Base-by-base conservation (phyloP, 2,888 invertebrate species). In the Macaria notata region DNA sequence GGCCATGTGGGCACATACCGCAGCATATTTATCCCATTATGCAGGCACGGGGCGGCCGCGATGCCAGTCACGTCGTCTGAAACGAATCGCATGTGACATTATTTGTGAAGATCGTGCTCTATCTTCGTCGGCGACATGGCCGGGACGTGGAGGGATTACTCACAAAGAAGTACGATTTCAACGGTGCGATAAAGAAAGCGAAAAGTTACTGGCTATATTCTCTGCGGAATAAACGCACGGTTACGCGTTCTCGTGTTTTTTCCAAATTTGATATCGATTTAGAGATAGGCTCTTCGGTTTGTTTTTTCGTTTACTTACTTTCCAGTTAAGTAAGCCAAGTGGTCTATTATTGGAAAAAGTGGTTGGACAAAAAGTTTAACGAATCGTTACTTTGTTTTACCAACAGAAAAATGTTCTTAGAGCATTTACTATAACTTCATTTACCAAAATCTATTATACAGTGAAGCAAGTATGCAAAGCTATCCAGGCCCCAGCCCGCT, bases 1-100 rank as follows among this genome's bases (percentile, higher is more conserved):
- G 85, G 86, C 88, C 88, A 88, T 89, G 84, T 86, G 88, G 83
- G 86, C 81, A 84, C 81, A 88, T 84, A 82, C 88, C 88, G 85
- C 88, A 81, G 86, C 88, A 89, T 88, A 90, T 89, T 89, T 90
- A 90, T 87, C 89, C 89, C 89, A 90, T 91, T 90, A 91, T 90
- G 89, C 88, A 86, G 88, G 88, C 86, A 80, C 83, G 83, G 76
- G 78, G 79, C 78, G 78, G 83, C 54, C 83, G 81, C 74, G 86
- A 91, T 90, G 90, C 90, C 86, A 88, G 91, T 88, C 91, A 90
- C 91, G 91, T 90, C 83, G 79, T 75, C 81, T 80, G 89, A 90
- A 91, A 91, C 90, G 90, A 91, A 91, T 91, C 91, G 90, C 90
- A 90, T 91, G 91, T 90, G 91, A 91, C 91, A 91, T 91, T 91